Percentiles rank a stretch among this genome's conserved stretches.
Conservation (phyloP, 2,888 invertebrate species). For the Tillus elongatus region DNA sequence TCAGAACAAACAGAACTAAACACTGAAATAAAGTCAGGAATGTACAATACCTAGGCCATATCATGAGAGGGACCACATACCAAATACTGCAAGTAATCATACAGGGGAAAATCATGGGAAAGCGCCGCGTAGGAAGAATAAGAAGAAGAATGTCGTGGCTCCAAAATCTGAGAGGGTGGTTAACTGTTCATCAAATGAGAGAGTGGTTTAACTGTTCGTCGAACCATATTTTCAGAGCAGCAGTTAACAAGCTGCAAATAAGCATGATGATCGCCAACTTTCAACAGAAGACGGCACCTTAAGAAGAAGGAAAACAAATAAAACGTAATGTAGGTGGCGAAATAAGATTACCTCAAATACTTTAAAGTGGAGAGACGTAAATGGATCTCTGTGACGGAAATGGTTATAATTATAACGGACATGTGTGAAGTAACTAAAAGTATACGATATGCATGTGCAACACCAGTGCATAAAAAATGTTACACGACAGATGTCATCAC, state of each 20-base stretch:
- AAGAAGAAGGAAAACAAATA: slow-evolving; percentile 7
- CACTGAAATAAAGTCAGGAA: slow-evolving; percentile 5
- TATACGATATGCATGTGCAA: no score
- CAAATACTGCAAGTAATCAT: slow-evolving; percentile 8
- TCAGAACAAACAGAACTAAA: background rate
- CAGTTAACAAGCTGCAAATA: slow-evolving; percentile 6
- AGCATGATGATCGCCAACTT: slow-evolving; percentile 5
- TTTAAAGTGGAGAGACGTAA: no score
- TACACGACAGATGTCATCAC: no score
- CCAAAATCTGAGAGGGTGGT: slow-evolving; percentile 5
- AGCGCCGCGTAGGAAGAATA: slow-evolving; percentile 7
- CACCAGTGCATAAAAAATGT: no score
- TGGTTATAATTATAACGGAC: no score
- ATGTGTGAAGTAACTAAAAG: no score
- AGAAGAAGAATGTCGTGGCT: slow-evolving; percentile 7
- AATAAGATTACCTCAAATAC: no score
- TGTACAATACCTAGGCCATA: slow-evolving; percentile 7
- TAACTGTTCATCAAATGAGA: no score
- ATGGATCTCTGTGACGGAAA: no score
- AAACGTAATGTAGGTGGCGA: no score
- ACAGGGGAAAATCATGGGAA: slow-evolving; percentile 9
- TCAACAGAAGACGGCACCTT: slow-evolving; percentile 7
- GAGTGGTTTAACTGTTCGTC: slow-evolving; percentile 7
- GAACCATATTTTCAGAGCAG: slow-evolving; percentile 8
- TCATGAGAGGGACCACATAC: slow-evolving; percentile 9